These are phyloP conservation scores for Fabriciana adippe DNA, from an alignment of 2,888 invertebrate species.

Conservation along the genomic window DNA sequence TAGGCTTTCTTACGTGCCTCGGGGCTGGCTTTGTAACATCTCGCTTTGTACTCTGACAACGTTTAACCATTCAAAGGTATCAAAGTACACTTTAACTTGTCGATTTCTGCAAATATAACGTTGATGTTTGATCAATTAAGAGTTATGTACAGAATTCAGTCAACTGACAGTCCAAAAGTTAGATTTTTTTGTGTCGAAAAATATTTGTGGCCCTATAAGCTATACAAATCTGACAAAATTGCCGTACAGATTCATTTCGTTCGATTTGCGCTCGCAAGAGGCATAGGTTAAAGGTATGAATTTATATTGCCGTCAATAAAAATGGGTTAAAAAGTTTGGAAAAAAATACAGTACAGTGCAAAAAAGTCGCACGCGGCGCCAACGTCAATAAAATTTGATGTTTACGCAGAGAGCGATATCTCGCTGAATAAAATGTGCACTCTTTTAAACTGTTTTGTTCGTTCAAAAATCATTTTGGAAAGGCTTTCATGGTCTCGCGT, in stretches of 20 bases:
- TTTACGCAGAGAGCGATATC: conserved; percentile 67
- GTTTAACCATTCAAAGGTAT: conserved; percentile 20
- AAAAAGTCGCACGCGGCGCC: conserved; percentile 58
- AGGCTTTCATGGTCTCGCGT: conserved; percentile 38
- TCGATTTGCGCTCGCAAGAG: conserved; percentile 26
- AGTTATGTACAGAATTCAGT: not conserved
- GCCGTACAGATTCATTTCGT: conserved; percentile 18
- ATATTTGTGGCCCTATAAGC: conserved; percentile 5
- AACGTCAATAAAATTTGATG: conserved; percentile 74
- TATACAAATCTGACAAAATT: conserved; percentile 20
- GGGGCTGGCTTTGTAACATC: conserved; percentile 71
- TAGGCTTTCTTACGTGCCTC: conserved; percentile 72
- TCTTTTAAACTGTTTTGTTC: conserved; percentile 56
- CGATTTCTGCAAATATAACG: conserved; percentile 50
- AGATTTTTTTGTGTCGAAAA: not conserved
- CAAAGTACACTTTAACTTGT: conserved; percentile 48
- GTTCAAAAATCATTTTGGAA: conserved; percentile 56
- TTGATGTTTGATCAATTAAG: conserved; percentile 3
- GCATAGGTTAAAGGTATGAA: conserved; percentile 34
- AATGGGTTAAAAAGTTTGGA: conserved; percentile 35
- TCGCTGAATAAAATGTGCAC: conserved; percentile 58
- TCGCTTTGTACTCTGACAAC: conserved; percentile 55
- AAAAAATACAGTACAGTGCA: conserved; percentile 51
- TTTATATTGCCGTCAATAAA: conserved; percentile 38
- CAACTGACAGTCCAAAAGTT: not conserved